phyloP scores from a whole-genome alignment of 2,113 vertebrate genomes.

The Anthoscopus minutus region DNA sequence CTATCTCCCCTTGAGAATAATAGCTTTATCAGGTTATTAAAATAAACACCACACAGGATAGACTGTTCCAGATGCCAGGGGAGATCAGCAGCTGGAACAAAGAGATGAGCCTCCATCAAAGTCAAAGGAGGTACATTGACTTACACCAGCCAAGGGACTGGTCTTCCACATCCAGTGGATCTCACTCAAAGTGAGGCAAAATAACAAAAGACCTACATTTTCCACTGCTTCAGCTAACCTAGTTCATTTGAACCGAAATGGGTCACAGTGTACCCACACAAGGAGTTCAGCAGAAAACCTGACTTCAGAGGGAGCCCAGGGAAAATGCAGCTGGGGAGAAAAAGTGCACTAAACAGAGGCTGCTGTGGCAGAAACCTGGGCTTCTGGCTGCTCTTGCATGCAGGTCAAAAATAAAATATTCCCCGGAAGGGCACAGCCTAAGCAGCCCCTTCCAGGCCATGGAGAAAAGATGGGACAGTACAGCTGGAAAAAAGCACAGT shows the following conservation, averaged over 20 bases:
- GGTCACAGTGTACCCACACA: slow-evolving; percentile 55
- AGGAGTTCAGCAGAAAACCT: slow-evolving; percentile 30
- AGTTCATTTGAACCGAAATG: slow-evolving; percentile 47
- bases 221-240: slow-evolving; percentile 39
- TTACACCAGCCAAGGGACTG: background rate
- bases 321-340: slow-evolving; percentile 16
- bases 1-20: background rate
- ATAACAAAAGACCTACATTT: slow-evolving; percentile 38
- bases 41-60: background rate
- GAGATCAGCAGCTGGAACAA: background rate
- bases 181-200: background rate
- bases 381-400: background rate
- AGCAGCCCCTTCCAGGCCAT: background rate
- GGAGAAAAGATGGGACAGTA: background rate
- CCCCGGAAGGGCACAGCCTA: background rate
- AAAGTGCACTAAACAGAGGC: background rate
- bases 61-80: background rate
- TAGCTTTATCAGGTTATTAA: slow-evolving; percentile 4
- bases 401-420: background rate
- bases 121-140: background rate
- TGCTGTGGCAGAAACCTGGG: background rate
- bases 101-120: background rate
- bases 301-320: slow-evolving; percentile 6
- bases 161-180: background rate
- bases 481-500: background rate